Base-by-base conservation (phyloP, 2,797 vertebrate species). In the Catostomus latipinnis region DNA sequence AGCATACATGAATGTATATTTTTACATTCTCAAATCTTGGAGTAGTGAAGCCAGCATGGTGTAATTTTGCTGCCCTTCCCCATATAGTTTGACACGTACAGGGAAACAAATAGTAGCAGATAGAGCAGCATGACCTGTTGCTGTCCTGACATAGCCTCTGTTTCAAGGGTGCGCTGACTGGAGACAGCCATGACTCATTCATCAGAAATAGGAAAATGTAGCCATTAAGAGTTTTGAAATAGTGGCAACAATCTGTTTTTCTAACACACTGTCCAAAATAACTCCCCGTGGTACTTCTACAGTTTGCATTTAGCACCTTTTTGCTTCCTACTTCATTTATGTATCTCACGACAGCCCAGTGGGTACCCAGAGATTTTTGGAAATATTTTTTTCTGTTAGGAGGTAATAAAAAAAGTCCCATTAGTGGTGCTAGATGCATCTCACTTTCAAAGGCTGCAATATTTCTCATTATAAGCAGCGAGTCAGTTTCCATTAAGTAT, bases 401-500 rank as follows among this genome's bases (percentile, higher is more conserved):
- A 58, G 74, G 46, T 66, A 52, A 58, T 43, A n/a, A 72, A 49
- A 65, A 72, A 34, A 80, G 13, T 4, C 18, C 13, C 45, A 60
- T 72, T 73, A 58, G 50, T 43, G 3, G 13, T 72, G 70, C 16
- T 70, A 80, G 66, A 73, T 45, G 50, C 16, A 73, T 82, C 63
- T 56, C 70, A 60, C 80, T 71, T 83, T 71, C 62, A 80, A 81
- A 67, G 46, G 45, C 57, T 18, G 45, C 53, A 50, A 43, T 77
- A 65, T 80, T 77, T 80, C 77, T 73, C 74, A 80, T 84, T 71
- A 65, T 69, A 62, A 82, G 80, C 65, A 76, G 52, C 6, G 1
- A 74, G 76, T 81, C 58, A 52, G 76, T 74, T 84, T 77, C 53
- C 16, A 86, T 75, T 84, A 84, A 80, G 82, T 74, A 86, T 82